phyloP scores from a whole-genome alignment of 2,113 vertebrate genomes.

The Poeciliopsis turrubarensis region DNA sequence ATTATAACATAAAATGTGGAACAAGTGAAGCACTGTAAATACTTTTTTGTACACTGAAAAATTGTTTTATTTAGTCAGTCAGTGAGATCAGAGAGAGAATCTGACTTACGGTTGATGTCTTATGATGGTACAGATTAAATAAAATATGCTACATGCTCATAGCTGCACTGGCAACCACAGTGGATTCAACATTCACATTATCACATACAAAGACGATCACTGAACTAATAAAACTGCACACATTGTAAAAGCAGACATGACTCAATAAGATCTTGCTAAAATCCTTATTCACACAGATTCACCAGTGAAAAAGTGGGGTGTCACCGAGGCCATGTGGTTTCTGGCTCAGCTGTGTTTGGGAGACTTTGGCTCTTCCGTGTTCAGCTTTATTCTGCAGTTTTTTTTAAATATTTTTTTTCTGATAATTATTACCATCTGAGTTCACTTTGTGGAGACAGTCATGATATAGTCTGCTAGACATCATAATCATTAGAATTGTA shows the following conservation, averaged over 20 bases:
- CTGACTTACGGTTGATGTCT: not conserved
- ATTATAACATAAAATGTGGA: no score
- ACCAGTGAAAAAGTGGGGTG: conserved; percentile 20
- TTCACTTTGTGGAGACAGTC: no score
- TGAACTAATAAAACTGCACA: conserved; percentile 6
- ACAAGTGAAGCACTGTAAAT: no score
- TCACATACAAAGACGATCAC: not conserved
- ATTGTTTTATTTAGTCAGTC: no score
- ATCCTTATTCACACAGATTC: conserved; percentile 8
- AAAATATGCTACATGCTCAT: not conserved
- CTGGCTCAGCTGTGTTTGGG: conserved; percentile 37
- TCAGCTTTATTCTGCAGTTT: not conserved
- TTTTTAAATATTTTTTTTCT: not conserved
- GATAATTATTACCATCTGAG: no score
- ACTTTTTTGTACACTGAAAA: no score
- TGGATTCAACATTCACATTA: conserved; percentile 3
- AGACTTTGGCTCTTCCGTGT: conserved; percentile 13
- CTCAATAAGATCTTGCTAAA: conserved; percentile 15
- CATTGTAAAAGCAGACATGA: conserved; percentile 26
- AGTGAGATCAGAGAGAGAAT: not conserved
- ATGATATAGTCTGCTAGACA: not conserved
- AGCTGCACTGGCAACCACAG: conserved; percentile 12
- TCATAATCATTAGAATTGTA: not conserved
- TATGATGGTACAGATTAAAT: not conserved
- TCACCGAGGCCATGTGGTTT: conserved; percentile 52